Evolutionary conservation across 2,888 invertebrate genomes (phyloP).

Genomic region (Melinaea marsaeus): DNA sequence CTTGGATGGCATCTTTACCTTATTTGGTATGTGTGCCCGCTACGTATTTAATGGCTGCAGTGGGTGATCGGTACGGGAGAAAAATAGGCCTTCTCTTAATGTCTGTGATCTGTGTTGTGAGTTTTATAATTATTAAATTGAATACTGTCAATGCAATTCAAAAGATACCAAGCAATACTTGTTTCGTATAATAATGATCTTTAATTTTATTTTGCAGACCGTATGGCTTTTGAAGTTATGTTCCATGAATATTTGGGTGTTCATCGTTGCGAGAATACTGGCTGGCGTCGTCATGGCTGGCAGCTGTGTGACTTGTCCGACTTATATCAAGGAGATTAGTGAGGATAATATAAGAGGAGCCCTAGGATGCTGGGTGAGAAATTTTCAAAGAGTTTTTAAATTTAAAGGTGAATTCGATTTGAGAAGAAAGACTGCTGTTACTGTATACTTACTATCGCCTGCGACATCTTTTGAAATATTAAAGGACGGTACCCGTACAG

Average conservation of each 20-base stretch:
- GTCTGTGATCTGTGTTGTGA: conserved; percentile 49
- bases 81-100: conserved; percentile 52
- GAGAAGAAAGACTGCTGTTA: no score
- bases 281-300: conserved; percentile 58
- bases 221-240: conserved; percentile 54
- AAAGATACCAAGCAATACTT: neutral
- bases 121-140: conserved; percentile 28
- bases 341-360: conserved; percentile 58
- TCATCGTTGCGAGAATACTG: conserved; percentile 51
- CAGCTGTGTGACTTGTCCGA: conserved; percentile 57
- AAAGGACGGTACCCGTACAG: neutral
- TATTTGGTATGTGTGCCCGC: conserved; percentile 50
- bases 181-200: neutral
- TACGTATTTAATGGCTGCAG: conserved; percentile 45
- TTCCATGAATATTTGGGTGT: conserved; percentile 55
- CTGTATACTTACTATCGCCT: no score
- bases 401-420: no score
- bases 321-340: conserved; percentile 61
- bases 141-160: neutral
- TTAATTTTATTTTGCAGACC: conserved; percentile 26
- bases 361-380: conserved; percentile 75
- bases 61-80: conserved; percentile 56
- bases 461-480: no score
- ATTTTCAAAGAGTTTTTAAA: no score
- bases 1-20: conserved; percentile 58